Evolutionary conservation across 1,140 invertebrate genomes (phyloP), one percentile per base, ranked within the genome.

Genomic region (Danaus melanippus): DNA sequence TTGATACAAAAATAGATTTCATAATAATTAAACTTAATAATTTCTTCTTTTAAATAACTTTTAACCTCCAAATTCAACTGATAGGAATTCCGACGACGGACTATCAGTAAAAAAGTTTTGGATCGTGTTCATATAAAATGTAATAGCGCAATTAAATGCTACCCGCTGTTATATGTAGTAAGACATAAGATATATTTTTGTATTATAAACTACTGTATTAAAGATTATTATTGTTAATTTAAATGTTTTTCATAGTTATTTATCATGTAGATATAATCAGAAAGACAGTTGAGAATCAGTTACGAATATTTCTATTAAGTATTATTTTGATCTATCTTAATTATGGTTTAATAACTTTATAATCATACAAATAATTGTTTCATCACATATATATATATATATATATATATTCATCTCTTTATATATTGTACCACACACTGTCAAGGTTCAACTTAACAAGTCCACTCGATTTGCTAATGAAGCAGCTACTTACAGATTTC

Each of bases 381-480:
- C 12, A 9, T 48, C 12, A 48, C n/a, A 48, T 10, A 32, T 8
- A 39, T 9, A 10, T 32, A 9, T 9, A 21, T 10, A n/a, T 9
- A 10, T 10, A 9, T 8, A 3, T 21, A 47, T 9, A 8, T 17
- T 0, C 10, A 12, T 42, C 9, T 9, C 42, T 39, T 55, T 41
- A 12, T 49, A 32, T 49, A 17, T 58, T 58, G 48, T 6, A 44
- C 50, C 50, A 58, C 12, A 53, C 41, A 10, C 10, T 40, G 46
- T 58, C 56, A 58, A 58, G 56, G 56, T 48, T 49, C 50, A 58
- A 49, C 42, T 45, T 44, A 58, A 47, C 53, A 48, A 53, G 56
- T 58, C 47, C 46, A 42, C 56, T 43, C 56, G 46, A 55, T 55
- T 55, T 55, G 42, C 53, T 55, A 55, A 55, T 55, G 49, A 58